Conservation (phyloP, 1,140 invertebrate species). For the Mamestra configurata region DNA sequence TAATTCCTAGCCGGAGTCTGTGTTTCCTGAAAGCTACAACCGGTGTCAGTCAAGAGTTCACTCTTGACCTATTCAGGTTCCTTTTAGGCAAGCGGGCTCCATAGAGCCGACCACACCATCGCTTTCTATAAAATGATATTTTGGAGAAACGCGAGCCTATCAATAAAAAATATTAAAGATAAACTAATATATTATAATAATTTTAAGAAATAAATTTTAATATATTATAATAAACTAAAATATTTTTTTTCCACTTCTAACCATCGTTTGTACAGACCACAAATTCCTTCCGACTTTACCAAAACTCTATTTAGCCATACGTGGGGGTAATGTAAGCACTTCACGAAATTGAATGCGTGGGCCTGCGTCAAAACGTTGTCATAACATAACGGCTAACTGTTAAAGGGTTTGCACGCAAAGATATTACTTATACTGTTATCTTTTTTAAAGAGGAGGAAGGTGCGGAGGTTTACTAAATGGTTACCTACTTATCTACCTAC, state of each 20-base stretch:
- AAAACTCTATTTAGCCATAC: conserved; percentile 16
- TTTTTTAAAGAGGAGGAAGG: neutral
- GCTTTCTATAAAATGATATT: too few species aligned
- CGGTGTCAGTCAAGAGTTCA: too few species aligned
- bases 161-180: too few species aligned
- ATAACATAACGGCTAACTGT: conserved; percentile 25
- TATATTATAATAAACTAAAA: too few species aligned
- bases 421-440: conserved; percentile 21
- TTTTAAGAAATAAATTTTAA: too few species aligned
- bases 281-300: neutral
- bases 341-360: conserved; percentile 40
- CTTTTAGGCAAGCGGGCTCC: too few species aligned
- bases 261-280: neutral
- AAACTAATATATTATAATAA: too few species aligned
- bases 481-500: neutral
- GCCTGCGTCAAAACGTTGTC: conserved; percentile 33
- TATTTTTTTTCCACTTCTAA: neutral
- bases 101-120: too few species aligned
- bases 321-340: conserved; percentile 41
- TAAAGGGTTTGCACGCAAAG: neutral
- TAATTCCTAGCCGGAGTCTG: too few species aligned
- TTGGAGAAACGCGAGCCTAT: too few species aligned
- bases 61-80: too few species aligned
- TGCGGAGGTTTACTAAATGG: neutral
- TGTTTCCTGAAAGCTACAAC: too few species aligned